Conservation (phyloP, 2,113 vertebrate genomes). For the Lepidothrix coronata region DNA sequence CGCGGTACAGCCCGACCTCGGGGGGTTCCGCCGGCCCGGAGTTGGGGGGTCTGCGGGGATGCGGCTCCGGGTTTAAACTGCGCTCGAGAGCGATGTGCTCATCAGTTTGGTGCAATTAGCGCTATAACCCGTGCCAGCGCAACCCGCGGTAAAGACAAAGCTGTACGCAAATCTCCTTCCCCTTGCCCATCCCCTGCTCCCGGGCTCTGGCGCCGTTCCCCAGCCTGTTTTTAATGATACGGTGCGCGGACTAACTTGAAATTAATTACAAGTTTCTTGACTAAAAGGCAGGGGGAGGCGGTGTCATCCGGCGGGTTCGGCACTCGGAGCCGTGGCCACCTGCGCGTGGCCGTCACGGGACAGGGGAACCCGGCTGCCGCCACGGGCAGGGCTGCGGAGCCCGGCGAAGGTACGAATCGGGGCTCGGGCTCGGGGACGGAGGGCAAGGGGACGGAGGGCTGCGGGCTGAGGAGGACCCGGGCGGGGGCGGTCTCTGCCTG, state of each 20-base stretch:
- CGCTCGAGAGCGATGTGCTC: conserved; percentile 19
- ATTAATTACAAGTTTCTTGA: conserved; percentile 71
- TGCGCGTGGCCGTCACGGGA: conserved; percentile 44
- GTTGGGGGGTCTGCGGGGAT: accelerated
- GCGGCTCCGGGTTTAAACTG: conserved; percentile 7
- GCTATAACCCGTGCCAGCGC: conserved; percentile 42
- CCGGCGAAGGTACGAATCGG: background rate
- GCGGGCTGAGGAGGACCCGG: background rate
- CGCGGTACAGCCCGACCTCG: background rate
- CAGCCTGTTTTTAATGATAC: conserved; percentile 59
- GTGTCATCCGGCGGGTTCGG: conserved; percentile 50
- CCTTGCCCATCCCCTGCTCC: background rate
- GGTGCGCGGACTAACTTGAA: conserved; percentile 69
- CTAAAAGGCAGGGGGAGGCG: conserved; percentile 42
- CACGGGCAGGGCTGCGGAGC: background rate
- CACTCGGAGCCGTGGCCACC: conserved; percentile 68
- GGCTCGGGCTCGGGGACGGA: background rate
- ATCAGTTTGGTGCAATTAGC: conserved; percentile 66
- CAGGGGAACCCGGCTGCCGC: background rate
- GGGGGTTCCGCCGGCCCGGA: background rate
- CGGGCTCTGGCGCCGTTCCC: conserved; percentile 32
- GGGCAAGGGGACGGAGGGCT: background rate
- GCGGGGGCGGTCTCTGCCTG: background rate
- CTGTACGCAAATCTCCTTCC: conserved; percentile 69
- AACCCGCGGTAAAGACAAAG: conserved; percentile 64